Evolutionary conservation across 2,113 vertebrate species (phyloP).

Genomic region (Anser cygnoides): DNA sequence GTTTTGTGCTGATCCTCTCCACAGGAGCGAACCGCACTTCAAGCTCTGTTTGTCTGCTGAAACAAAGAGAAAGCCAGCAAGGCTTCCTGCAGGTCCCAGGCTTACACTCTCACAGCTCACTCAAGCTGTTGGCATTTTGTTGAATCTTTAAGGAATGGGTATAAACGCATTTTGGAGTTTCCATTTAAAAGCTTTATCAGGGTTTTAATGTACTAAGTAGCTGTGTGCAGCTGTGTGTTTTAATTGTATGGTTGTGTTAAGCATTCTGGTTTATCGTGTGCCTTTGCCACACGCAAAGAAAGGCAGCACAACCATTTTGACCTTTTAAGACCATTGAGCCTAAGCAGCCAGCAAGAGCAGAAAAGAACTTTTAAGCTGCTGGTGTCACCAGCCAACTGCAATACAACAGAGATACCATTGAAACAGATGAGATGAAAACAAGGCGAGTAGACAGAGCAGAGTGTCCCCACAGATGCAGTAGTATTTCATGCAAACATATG

Average conservation of each 20-base stretch:
- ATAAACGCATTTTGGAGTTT: not conserved
- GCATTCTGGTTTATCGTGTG: not conserved
- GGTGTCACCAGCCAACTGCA: not conserved
- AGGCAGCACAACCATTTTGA: not conserved
- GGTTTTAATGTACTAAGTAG: not conserved
- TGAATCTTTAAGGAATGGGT: not conserved
- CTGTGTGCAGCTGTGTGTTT: not conserved
- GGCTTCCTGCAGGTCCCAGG: not conserved
- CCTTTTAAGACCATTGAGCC: not conserved
- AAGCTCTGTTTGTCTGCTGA: not conserved
- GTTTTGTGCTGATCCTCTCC: not conserved
- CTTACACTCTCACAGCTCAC: not conserved
- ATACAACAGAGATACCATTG: not conserved
- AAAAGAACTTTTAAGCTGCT: not conserved
- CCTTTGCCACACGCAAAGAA: not conserved
- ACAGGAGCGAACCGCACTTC: not conserved
- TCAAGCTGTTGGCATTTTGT: not conserved
- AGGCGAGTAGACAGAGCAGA: not conserved
- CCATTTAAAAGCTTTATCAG: fast-evolving
- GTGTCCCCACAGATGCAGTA: not conserved
- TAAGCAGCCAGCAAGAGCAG: not conserved
- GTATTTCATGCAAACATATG: not conserved
- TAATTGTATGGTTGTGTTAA: not conserved
- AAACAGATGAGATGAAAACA: not conserved
- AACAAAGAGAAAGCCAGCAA: not conserved